Conservation (phyloP, 2,888 invertebrate species). For the Eretmocerus hayati region DNA sequence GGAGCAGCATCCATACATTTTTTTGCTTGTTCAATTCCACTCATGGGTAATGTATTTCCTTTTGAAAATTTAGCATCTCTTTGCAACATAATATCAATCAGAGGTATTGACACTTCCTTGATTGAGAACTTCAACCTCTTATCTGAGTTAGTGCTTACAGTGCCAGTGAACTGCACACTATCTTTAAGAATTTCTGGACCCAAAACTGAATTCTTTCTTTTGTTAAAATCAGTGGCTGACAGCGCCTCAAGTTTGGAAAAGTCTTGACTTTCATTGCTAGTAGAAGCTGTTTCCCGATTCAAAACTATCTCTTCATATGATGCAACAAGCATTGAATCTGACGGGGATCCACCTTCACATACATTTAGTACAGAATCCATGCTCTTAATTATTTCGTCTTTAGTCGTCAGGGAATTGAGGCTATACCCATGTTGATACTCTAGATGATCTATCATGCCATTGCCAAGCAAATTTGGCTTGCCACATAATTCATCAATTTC, state of each 20-base stretch:
- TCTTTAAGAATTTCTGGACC: not conserved
- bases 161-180: not conserved
- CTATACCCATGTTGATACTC: not conserved
- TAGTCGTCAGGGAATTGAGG: not conserved
- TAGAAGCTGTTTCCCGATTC: not conserved
- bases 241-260: too few species aligned
- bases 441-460: not conserved
- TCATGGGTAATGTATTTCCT: constrained; percentile 12
- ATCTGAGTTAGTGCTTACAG: too few species aligned
- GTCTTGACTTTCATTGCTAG: not conserved
- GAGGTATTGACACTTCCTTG: constrained; percentile 3
- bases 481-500: too few species aligned
- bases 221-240: too few species aligned
- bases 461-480: not conserved
- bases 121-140: not conserved
- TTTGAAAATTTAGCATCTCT: constrained; percentile 8
- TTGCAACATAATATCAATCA: constrained; percentile 11
- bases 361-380: constrained; percentile 2
- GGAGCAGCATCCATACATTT: constrained; percentile 8
- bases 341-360: not conserved
- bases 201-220: not conserved
- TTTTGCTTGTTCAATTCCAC: not conserved
- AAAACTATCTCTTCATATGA: not conserved
- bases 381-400: constrained; percentile 14
- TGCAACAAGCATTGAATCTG: too few species aligned